These are phyloP conservation scores for Rhizoglyphus robini DNA, from an alignment of 1,140 invertebrate species.

Conservation along the genomic window DNA sequence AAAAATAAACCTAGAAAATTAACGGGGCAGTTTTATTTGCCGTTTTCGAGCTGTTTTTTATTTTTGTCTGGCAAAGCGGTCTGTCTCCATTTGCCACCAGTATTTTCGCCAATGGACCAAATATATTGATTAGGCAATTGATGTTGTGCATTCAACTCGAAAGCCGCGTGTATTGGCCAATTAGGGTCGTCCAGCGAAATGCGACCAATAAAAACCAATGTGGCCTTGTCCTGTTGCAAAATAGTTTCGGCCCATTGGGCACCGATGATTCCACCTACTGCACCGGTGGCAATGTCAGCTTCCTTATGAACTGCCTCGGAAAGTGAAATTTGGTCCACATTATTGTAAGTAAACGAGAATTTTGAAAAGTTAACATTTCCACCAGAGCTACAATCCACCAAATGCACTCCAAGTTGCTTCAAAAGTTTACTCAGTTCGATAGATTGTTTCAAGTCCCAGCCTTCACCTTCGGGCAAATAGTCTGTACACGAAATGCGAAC, in stretches of 20 bases:
- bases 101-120: too few species aligned
- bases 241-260: not conserved
- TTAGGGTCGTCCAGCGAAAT: constrained; percentile 2
- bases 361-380: not conserved
- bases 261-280: constrained; percentile 7
- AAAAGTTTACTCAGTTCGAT: constrained; percentile 1
- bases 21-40: too few species aligned
- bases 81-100: too few species aligned
- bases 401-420: not conserved
- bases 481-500: too few species aligned
- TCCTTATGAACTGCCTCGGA: not conserved
- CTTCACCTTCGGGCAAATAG: not conserved
- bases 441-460: constrained; percentile 9
- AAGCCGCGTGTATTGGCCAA: constrained; percentile 7
- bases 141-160: not conserved
- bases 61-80: too few species aligned
- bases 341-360: not conserved
- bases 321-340: not conserved
- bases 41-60: too few species aligned
- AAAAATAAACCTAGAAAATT: too few species aligned
- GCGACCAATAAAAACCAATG: not conserved
- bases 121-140: not conserved
- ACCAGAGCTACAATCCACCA: constrained; percentile 3
- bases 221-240: not conserved
- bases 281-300: not conserved